phyloP scores from a whole-genome alignment of 2,797 vertebrate species.

The Halcyon badia region DNA sequence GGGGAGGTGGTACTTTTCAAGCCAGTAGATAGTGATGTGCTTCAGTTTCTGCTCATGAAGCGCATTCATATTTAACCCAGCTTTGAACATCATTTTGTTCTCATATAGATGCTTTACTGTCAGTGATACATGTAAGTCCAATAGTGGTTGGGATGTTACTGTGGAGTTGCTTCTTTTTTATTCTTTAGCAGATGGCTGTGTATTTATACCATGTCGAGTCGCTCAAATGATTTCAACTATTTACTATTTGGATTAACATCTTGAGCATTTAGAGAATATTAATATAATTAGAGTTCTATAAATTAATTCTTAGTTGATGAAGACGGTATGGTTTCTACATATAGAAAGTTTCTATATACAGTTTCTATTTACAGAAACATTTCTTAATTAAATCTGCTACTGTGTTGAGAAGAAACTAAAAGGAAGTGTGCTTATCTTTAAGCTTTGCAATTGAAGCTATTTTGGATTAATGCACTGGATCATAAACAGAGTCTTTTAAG shows the following conservation, averaged over 20 bases:
- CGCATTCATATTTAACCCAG: neutral
- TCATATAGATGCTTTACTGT: fast-evolving
- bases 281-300: neutral
- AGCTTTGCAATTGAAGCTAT: conserved; percentile 1
- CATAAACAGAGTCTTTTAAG: conserved; percentile 26
- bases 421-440: neutral
- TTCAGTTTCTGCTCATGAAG: neutral
- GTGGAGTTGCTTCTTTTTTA: neutral
- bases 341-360: neutral
- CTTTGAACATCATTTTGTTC: neutral
- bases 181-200: neutral
- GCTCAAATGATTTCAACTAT: neutral
- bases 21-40: neutral
- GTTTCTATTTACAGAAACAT: neutral
- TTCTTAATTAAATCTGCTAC: neutral
- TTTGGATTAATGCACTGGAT: neutral
- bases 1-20: neutral
- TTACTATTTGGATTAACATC: neutral
- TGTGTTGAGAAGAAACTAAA: neutral
- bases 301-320: neutral
- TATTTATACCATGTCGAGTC: neutral
- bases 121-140: fast-evolving
- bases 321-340: neutral
- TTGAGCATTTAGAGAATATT: neutral
- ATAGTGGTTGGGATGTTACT: neutral